Evolutionary conservation across 2,113 vertebrate genomes (phyloP).

Genomic region (Odontesthes bonariensis): DNA sequence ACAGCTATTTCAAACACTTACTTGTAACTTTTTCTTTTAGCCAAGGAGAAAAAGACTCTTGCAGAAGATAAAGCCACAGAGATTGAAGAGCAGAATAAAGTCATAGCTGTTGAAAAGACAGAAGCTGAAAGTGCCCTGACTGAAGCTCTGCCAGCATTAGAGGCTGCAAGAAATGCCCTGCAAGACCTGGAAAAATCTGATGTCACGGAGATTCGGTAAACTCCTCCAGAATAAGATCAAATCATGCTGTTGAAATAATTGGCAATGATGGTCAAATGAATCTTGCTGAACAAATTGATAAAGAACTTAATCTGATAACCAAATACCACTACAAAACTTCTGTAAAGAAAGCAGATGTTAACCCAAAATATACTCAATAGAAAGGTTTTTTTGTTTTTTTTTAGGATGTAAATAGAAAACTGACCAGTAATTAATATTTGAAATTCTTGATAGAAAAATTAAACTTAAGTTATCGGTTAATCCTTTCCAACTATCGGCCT

Average conservation of each 20-base stretch:
- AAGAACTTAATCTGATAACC: neutral
- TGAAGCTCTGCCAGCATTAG: conserved; percentile 91
- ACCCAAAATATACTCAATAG: neutral
- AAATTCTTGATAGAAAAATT: neutral
- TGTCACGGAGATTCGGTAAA: conserved; percentile 95
- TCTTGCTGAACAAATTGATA: neutral
- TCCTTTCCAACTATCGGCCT: neutral
- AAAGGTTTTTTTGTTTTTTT: neutral
- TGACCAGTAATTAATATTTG: neutral
- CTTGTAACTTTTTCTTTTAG: conserved; percentile 70
- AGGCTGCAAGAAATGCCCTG: conserved; percentile 90
- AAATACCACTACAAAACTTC: neutral
- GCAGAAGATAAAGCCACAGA: conserved; percentile 92
- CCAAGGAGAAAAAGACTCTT: conserved; percentile 92
- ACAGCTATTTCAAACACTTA: neutral
- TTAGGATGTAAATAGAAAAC: neutral
- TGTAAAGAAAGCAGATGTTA: neutral
- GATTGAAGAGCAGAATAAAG: conserved; percentile 91
- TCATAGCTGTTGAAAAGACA: conserved; percentile 90
- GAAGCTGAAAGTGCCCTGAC: conserved; percentile 91
- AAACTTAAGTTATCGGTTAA: neutral
- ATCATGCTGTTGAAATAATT: conserved; percentile 9
- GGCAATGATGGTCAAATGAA: neutral
- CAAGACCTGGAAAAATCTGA: conserved; percentile 95
- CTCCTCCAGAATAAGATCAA: neutral